Evolutionary conservation across 2,113 vertebrate genomes (phyloP).

Genomic region (Paralichthys olivaceus): DNA sequence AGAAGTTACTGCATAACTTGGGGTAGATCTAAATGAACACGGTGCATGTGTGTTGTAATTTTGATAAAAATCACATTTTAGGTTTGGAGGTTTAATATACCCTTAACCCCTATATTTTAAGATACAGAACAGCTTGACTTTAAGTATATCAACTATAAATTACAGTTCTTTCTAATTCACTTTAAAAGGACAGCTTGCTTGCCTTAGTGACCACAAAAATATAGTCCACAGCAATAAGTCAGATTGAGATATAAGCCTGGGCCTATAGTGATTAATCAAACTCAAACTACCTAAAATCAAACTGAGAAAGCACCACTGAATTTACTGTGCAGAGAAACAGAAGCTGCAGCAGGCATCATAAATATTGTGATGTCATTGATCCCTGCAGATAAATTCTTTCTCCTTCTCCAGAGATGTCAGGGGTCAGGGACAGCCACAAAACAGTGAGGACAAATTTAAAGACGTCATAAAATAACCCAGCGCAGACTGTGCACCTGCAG

Average conservation of each 20-base stretch:
- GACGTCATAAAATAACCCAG: constrained; percentile 14
- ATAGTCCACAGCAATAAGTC: constrained; percentile 34
- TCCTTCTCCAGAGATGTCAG: constrained; percentile 17
- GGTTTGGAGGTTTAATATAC: background rate
- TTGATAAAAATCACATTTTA: background rate
- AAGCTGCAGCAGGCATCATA: constrained; percentile 46
- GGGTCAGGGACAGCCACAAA: constrained; percentile 51
- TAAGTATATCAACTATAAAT: background rate
- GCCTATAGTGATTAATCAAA: constrained; percentile 43
- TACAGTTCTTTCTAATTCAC: constrained; percentile 20
- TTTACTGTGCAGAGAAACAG: constrained; percentile 37
- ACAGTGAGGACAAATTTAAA: constrained; percentile 29
- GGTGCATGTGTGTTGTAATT: background rate
- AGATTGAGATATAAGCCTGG: constrained; percentile 29
- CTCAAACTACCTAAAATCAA: constrained; percentile 16
- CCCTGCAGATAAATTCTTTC: constrained; percentile 34
- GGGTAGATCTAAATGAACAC: background rate
- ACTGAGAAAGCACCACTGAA: constrained; percentile 16
- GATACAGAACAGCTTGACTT: background rate
- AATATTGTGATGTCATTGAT: constrained; percentile 47
- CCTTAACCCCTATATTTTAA: background rate
- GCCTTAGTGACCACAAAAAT: background rate
- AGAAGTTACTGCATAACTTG: background rate
- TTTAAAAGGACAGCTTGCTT: background rate
- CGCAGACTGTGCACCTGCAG: constrained; percentile 22